These are phyloP conservation scores for Nettapus auritus DNA, from an alignment of 2,113 vertebrate genomes.

Conservation along the genomic window DNA sequence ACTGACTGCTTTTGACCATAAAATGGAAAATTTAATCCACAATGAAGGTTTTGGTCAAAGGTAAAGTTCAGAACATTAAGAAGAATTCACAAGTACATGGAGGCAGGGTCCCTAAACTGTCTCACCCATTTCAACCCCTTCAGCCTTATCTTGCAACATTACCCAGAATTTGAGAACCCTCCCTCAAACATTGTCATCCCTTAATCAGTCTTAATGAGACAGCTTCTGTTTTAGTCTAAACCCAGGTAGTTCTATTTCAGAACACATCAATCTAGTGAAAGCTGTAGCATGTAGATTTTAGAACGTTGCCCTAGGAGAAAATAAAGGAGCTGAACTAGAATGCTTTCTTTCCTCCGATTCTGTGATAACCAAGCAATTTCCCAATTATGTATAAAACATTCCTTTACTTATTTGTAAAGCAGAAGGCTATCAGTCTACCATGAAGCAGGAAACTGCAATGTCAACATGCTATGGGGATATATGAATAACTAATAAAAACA, in stretches of 20 bases:
- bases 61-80: slow-evolving; percentile 44
- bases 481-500: not conserved
- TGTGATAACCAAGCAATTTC: not conserved
- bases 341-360: not conserved
- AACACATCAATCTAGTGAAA: not conserved
- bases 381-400: not conserved
- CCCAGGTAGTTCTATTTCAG: not conserved
- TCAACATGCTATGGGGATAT: not conserved
- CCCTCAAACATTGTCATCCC: not conserved
- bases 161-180: not conserved
- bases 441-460: not conserved
- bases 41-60: slow-evolving; percentile 10
- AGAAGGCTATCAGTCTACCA: not conserved
- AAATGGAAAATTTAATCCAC: slow-evolving; percentile 32
- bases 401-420: not conserved
- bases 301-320: not conserved
- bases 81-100: not conserved
- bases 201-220: not conserved
- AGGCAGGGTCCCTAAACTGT: not conserved
- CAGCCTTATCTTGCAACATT: not conserved
- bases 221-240: not conserved
- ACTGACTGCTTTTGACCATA: not conserved
- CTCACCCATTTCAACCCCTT: not conserved
- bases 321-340: not conserved
- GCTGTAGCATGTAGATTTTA: not conserved